Evolutionary conservation across 1,140 invertebrate species (phyloP).

Genomic region (Drosophila serrata): DNA sequence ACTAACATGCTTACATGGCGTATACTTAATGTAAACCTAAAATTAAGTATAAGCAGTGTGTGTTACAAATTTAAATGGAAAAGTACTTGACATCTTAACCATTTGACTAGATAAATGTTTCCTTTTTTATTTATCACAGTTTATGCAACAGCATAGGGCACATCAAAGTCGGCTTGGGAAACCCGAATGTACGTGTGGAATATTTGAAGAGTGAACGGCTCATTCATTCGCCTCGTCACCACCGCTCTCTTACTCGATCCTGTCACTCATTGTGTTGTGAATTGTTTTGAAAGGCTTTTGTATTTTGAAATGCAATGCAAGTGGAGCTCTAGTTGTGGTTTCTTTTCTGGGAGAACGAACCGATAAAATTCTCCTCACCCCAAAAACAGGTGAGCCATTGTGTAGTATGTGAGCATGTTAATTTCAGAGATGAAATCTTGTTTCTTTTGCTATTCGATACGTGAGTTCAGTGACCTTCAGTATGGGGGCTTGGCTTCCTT

Average conservation of each 20-base stretch:
- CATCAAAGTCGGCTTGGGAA: background rate
- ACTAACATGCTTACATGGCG: no score
- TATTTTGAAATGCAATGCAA: conserved; percentile 36
- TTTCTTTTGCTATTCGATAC: conserved; percentile 1
- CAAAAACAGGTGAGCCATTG: conserved; percentile 29
- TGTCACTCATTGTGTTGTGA: conserved; percentile 37
- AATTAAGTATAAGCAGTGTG: no score
- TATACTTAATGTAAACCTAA: no score
- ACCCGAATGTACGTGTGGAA: conserved; percentile 10
- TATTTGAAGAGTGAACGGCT: conserved; percentile 36
- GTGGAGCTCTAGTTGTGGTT: conserved; percentile 46
- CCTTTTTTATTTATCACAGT: background rate
- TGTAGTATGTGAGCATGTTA: conserved; percentile 5
- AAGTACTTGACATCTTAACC: no score
- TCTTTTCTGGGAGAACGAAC: conserved; percentile 18
- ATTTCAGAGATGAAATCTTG: conserved; percentile 13
- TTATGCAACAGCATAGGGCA: background rate
- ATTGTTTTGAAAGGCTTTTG: conserved; percentile 55
- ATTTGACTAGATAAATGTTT: background rate
- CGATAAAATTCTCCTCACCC: background rate
- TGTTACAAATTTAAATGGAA: no score
- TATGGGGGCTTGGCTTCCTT: conserved; percentile 2
- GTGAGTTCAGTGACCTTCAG: conserved; percentile 26
- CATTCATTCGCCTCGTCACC: conserved; percentile 38
- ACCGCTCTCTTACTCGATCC: background rate